Base-by-base conservation (phyloP, 2,113 vertebrate species). In the Thryonomys swinderianus region DNA sequence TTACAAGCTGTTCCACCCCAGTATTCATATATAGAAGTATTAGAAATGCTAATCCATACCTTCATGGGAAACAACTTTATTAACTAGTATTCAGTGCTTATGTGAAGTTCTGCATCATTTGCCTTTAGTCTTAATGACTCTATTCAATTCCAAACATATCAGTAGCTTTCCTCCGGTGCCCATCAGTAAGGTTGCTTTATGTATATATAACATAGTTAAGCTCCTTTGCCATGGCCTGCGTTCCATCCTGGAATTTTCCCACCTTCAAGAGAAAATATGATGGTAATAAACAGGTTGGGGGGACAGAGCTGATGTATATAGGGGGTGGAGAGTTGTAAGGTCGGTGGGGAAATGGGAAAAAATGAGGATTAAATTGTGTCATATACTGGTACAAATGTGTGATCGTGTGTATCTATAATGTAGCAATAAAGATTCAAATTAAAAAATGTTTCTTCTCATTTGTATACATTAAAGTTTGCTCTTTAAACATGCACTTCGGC, bases 381-480 rank as follows among this genome's bases (percentile, higher is more conserved):
- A n/a, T n/a, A n/a, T n/a, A n/a, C n/a, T n/a, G n/a, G n/a, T n/a
- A n/a, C n/a, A n/a, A n/a, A n/a, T n/a, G n/a, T n/a, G n/a, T n/a
- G n/a, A n/a, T n/a, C n/a, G n/a, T n/a, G n/a, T n/a, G n/a, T n/a
- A n/a, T n/a, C n/a, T n/a, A n/a, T n/a, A n/a, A n/a, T n/a, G n/a
- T n/a, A n/a, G n/a, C n/a, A n/a, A n/a, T n/a, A n/a, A n/a, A n/a
- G n/a, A n/a, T n/a, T n/a, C n/a, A n/a, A n/a, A n/a, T n/a, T n/a
- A n/a, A n/a, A n/a, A 73, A 84, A 80, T n/a, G 4, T 27, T 67
- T 82, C 73, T 61, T 82, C 64, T 59, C 0, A n/a, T 78, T 64
- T 88, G 73, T 45, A 12, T 78, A 61, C 74, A 51, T 88, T 51
- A 74, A 93, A 8, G 32, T 93, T 93, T 85, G 87, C 7, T 79